Percentiles rank a stretch among this genome's conserved stretches.
Conservation (phyloP, 2,888 invertebrate species). For the Apeira syringaria region DNA sequence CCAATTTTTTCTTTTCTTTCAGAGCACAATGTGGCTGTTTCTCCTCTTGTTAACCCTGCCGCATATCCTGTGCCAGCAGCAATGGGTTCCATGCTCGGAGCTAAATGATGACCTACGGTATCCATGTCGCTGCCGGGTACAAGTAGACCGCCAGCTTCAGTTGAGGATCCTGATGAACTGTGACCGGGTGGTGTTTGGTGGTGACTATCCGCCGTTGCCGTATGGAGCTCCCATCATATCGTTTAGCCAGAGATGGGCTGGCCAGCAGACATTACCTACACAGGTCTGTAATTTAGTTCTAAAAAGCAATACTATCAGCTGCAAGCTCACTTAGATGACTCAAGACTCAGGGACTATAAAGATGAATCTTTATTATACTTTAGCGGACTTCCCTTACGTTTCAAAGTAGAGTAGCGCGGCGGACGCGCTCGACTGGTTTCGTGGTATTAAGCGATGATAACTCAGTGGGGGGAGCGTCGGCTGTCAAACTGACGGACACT, state of each 20-base stretch:
- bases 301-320: too few relatives aligned
- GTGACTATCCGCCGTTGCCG: slow-evolving; percentile 90
- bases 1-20: slow-evolving; percentile 34
- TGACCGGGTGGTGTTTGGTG: slow-evolving; percentile 91
- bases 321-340: too few relatives aligned
- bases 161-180: slow-evolving; percentile 89
- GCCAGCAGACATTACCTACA: slow-evolving; percentile 91
- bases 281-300: too few relatives aligned
- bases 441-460: too few relatives aligned
- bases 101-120: slow-evolving; percentile 89
- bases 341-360: too few relatives aligned
- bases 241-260: slow-evolving; percentile 91
- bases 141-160: slow-evolving; percentile 76
- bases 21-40: slow-evolving; percentile 63
- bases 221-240: slow-evolving; percentile 91
- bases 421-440: too few relatives aligned
- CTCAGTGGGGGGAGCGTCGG: too few relatives aligned
- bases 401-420: too few relatives aligned
- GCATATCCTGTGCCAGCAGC: slow-evolving; percentile 56
- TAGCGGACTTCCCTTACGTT: too few relatives aligned
- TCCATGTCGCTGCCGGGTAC: slow-evolving; percentile 86
- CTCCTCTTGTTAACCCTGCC: slow-evolving; percentile 58
- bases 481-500: too few relatives aligned
- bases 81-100: slow-evolving; percentile 90
- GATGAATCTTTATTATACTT: too few relatives aligned